phyloP scores from a whole-genome alignment of 1,140 invertebrate genomes.

The Himalopsyche phryganea region DNA sequence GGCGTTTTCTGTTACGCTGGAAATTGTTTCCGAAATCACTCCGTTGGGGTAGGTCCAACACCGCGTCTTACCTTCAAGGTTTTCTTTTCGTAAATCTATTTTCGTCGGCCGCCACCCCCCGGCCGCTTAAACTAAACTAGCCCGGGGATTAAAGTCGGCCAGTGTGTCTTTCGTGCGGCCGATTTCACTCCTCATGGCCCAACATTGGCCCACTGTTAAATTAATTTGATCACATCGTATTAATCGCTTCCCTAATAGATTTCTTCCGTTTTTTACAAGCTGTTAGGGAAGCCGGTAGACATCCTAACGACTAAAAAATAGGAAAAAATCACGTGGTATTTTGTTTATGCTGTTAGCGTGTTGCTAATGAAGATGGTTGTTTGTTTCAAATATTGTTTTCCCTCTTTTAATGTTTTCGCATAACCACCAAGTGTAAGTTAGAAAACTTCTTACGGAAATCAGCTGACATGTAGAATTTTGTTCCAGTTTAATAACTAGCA shows the following conservation, averaged over 20 bases:
- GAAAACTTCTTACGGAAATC: too few relatives aligned
- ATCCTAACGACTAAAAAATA: neutral
- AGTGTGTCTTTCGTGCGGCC: neutral
- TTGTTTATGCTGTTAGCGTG: too few relatives aligned
- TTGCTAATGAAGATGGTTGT: too few relatives aligned
- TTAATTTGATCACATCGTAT: neutral
- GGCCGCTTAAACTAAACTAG: neutral
- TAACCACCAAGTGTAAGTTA: too few relatives aligned
- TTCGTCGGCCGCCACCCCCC: neutral
- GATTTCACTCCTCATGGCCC: neutral
- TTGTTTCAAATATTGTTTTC: too few relatives aligned
- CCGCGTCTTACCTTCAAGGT: neutral
- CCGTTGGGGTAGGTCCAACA: neutral
- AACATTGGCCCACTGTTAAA: neutral
- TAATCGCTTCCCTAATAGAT: conserved; percentile 1
- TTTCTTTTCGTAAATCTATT: neutral
- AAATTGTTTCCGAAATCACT: too few relatives aligned
- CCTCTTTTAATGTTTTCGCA: too few relatives aligned
- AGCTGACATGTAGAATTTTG: too few relatives aligned
- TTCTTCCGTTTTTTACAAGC: neutral
- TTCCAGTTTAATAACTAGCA: too few relatives aligned
- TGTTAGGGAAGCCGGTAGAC: neutral
- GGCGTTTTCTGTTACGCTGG: too few relatives aligned
- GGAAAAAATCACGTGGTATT: neutral
- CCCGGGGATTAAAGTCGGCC: neutral